These are phyloP conservation scores for Chamaea fasciata DNA, from an alignment of 2,113 vertebrate species.

Conservation along the genomic window DNA sequence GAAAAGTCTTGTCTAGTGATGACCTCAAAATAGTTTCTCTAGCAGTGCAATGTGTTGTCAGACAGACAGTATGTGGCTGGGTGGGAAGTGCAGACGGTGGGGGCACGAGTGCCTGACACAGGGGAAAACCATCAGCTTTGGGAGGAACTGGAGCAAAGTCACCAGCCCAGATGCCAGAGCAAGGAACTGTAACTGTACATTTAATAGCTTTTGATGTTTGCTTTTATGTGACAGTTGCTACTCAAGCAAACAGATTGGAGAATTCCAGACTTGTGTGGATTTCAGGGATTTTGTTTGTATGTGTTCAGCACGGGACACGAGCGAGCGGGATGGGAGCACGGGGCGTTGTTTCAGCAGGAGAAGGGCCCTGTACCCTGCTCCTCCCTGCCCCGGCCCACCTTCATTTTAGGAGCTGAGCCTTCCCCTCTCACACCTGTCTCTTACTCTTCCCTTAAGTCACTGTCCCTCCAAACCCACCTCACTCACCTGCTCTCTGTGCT, in stretches of 20 bases:
- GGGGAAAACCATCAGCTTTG: neutral
- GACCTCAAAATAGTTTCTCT: neutral
- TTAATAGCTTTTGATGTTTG: constrained; percentile 26
- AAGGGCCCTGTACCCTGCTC: neutral
- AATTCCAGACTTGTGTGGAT: neutral
- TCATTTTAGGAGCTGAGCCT: neutral
- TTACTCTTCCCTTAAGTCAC: neutral
- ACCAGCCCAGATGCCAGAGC: constrained; percentile 28
- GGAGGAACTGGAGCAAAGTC: constrained; percentile 41
- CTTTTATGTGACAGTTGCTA: constrained; percentile 37
- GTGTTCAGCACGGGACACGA: neutral
- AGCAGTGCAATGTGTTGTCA: neutral
- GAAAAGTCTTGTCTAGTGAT: neutral
- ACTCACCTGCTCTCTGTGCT: neutral
- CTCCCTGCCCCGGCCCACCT: neutral
- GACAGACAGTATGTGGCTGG: neutral
- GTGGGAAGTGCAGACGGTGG: neutral
- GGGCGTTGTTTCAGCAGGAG: neutral
- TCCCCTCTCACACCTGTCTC: neutral
- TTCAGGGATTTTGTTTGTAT: neutral
- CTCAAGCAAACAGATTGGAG: constrained; percentile 46
- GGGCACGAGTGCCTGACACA: neutral
- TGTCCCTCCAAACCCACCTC: neutral
- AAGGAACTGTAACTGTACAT: neutral
- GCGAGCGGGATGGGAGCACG: neutral